These are phyloP conservation scores for Orthosia incerta DNA, from an alignment of 2,888 invertebrate species.

Conservation along the genomic window DNA sequence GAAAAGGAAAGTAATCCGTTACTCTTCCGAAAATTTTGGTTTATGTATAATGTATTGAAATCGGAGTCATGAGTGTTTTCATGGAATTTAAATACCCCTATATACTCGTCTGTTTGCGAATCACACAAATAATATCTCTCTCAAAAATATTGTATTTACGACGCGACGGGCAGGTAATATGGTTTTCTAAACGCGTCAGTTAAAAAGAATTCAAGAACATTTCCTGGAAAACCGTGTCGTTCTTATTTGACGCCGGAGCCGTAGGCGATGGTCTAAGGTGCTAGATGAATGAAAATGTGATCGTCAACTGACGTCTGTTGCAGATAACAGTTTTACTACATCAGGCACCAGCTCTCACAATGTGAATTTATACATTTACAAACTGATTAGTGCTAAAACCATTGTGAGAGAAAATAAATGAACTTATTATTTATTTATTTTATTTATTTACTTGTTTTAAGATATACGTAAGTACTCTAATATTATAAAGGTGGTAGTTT, in stretches of 20 bases:
- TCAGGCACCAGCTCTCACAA: too few species aligned
- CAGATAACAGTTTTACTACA: neutral
- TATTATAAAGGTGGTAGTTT: too few species aligned
- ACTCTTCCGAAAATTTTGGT: neutral
- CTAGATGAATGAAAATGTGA: conserved; percentile 25
- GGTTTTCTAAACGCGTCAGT: conserved; percentile 21
- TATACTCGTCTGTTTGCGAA: conserved; percentile 1
- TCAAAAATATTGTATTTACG: neutral
- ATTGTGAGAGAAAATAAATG: too few species aligned
- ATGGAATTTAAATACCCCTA: neutral
- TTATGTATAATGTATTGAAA: too few species aligned
- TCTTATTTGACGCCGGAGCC: conserved; percentile 3
- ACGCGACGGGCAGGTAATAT: neutral
- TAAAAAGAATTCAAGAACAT: conserved; percentile 27
- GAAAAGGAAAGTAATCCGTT: neutral
- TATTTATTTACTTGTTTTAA: too few species aligned
- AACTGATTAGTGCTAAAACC: too few species aligned
- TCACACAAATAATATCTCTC: neutral
- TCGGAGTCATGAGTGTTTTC: neutral
- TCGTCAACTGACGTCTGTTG: neutral
- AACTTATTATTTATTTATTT: too few species aligned
- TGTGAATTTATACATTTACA: too few species aligned
- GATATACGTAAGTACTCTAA: too few species aligned
- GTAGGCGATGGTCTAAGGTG: conserved; percentile 8
- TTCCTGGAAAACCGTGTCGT: conserved; percentile 15